These are phyloP conservation scores for Panagrolaimus sp. DNA, from an alignment of 1,140 invertebrate genomes.

Conservation along the genomic window DNA sequence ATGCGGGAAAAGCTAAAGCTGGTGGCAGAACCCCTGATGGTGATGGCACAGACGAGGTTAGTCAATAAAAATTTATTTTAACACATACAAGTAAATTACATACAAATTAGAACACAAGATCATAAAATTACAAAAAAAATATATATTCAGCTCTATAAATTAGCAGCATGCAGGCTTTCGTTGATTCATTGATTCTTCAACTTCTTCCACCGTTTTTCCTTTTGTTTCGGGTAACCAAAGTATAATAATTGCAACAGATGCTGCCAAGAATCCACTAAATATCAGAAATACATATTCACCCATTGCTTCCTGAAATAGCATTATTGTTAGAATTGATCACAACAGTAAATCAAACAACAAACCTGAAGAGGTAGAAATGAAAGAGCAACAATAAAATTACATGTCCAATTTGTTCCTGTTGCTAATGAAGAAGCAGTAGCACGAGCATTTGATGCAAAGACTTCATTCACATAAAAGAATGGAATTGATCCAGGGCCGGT, in stretches of 20 bases:
- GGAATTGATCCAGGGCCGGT: conserved; percentile 44
- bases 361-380: conserved; percentile 30
- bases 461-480: conserved; percentile 37
- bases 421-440: conserved; percentile 34
- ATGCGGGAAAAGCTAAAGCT: neutral
- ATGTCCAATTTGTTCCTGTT: conserved; percentile 36
- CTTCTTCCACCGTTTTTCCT: conserved; percentile 61
- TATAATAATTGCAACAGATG: conserved; percentile 60
- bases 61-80: neutral
- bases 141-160: too few relatives aligned
- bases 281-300: conserved; percentile 60
- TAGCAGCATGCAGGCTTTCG: neutral
- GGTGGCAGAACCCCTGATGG: neutral
- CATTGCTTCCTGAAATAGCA: conserved; percentile 44
- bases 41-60: neutral
- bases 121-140: too few relatives aligned
- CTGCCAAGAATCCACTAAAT: conserved; percentile 58
- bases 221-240: conserved; percentile 63
- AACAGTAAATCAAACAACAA: neutral
- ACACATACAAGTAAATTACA: too few relatives aligned
- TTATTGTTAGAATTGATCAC: too few relatives aligned
- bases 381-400: conserved; percentile 34
- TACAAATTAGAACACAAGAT: too few relatives aligned
- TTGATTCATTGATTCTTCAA: conserved; percentile 41
- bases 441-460: conserved; percentile 37